phyloP scores from a whole-genome alignment of 2,113 vertebrate species.

The Chloroceryle aenea region DNA sequence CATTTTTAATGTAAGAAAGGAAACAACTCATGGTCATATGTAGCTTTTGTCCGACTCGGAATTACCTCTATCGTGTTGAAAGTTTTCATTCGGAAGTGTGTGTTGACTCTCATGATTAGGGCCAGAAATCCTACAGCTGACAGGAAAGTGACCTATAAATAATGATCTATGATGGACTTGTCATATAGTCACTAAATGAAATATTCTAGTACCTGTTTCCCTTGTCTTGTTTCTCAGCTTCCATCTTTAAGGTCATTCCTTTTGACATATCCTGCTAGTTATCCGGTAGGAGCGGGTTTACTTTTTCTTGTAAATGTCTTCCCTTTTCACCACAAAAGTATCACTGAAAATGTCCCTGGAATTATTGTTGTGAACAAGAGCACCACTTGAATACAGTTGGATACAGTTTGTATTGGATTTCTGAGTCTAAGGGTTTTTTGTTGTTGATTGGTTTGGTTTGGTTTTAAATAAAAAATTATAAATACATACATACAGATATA shows the following conservation, averaged over 20 bases:
- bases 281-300: slow-evolving; percentile 35
- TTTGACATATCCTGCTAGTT: slow-evolving; percentile 31
- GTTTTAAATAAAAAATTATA: not conserved
- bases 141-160: slow-evolving; percentile 82
- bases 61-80: slow-evolving; percentile 73
- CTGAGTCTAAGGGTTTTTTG: not conserved
- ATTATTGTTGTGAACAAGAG: not conserved
- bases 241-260: slow-evolving; percentile 71
- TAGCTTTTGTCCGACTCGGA: slow-evolving; percentile 60
- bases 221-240: slow-evolving; percentile 72
- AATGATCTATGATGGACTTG: slow-evolving; percentile 75
- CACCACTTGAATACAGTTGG: not conserved
- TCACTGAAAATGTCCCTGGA: not conserved
- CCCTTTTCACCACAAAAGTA: slow-evolving; percentile 15
- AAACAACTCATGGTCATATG: slow-evolving; percentile 63
- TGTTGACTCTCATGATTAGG: slow-evolving; percentile 81
- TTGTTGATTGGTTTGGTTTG: not conserved
- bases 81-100: slow-evolving; percentile 81
- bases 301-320: slow-evolving; percentile 11
- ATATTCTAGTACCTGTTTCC: slow-evolving; percentile 77
- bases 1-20: slow-evolving; percentile 69
- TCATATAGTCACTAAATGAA: slow-evolving; percentile 76
- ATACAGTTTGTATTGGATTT: not conserved
- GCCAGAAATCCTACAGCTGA: slow-evolving; percentile 76
- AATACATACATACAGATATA: not conserved